Conservation (phyloP, 2,797 vertebrate species). For the Diceros bicornis region DNA sequence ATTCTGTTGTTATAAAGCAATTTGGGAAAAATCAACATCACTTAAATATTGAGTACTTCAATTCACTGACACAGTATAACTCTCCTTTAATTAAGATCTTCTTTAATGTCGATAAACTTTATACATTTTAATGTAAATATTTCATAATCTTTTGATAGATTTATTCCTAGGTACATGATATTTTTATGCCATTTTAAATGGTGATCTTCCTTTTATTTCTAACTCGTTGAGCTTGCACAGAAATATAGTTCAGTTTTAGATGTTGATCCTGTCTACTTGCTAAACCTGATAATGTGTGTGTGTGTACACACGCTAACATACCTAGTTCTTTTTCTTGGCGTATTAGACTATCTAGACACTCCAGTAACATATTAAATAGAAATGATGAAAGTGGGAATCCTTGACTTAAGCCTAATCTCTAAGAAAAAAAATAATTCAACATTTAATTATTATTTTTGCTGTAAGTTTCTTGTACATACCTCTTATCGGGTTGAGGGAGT, state of each 20-base stretch:
- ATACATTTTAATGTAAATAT: background rate
- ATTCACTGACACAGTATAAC: background rate
- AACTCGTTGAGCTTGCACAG: background rate
- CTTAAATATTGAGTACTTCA: background rate
- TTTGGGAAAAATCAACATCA: background rate
- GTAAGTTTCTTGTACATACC: background rate
- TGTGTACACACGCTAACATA: background rate
- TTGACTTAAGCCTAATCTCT: background rate
- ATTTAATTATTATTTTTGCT: background rate
- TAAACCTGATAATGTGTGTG: background rate
- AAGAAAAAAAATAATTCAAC: background rate
- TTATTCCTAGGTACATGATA: background rate
- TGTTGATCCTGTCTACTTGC: background rate
- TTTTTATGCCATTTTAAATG: background rate
- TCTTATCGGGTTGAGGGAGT: background rate
- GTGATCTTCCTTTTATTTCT: background rate
- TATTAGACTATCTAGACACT: background rate
- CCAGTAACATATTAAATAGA: background rate
- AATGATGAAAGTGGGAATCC: background rate
- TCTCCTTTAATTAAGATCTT: background rate
- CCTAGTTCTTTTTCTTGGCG: background rate
- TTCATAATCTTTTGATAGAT: background rate
- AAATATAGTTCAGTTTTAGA: background rate
- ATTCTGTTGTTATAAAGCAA: background rate
- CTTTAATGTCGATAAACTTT: background rate